Evolutionary conservation across 2,113 vertebrate genomes (phyloP).

Genomic region (Symphodus melops): DNA sequence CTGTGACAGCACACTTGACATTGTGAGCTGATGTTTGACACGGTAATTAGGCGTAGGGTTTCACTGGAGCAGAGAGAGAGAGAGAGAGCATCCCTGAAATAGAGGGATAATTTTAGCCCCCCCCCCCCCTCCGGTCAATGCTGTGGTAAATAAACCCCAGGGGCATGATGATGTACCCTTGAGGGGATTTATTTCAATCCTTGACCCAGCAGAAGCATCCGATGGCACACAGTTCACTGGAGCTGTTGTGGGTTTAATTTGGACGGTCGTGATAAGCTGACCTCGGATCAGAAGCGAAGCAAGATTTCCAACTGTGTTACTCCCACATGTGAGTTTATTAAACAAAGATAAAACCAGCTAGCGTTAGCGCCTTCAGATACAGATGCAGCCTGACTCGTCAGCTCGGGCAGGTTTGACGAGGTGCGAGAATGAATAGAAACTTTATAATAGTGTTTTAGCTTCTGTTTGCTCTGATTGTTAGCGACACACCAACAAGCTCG

Average conservation of each 20-base stretch:
- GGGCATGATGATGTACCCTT: constrained; percentile 41
- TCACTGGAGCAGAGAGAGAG: constrained; percentile 58
- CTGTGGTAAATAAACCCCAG: constrained; percentile 65
- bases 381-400: too few species aligned
- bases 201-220: constrained; percentile 28
- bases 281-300: neutral
- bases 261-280: neutral
- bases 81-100: constrained; percentile 66
- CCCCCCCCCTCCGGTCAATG: constrained; percentile 44
- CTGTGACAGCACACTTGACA: constrained; percentile 60
- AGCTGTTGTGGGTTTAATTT: constrained; percentile 23
- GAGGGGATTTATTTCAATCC: constrained; percentile 58
- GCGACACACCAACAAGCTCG: too few species aligned
- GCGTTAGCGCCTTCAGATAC: too few species aligned
- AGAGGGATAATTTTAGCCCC: constrained; percentile 73
- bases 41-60: constrained; percentile 73
- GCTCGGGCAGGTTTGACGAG: too few species aligned
- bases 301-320: neutral
- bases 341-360: too few species aligned
- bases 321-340: neutral
- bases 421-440: too few species aligned
- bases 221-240: neutral
- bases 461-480: too few species aligned
- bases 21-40: constrained; percentile 72
- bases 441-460: too few species aligned